These are phyloP conservation scores for Gnatocerus cornutus DNA, from an alignment of 2,888 invertebrate genomes.

Conservation along the genomic window DNA sequence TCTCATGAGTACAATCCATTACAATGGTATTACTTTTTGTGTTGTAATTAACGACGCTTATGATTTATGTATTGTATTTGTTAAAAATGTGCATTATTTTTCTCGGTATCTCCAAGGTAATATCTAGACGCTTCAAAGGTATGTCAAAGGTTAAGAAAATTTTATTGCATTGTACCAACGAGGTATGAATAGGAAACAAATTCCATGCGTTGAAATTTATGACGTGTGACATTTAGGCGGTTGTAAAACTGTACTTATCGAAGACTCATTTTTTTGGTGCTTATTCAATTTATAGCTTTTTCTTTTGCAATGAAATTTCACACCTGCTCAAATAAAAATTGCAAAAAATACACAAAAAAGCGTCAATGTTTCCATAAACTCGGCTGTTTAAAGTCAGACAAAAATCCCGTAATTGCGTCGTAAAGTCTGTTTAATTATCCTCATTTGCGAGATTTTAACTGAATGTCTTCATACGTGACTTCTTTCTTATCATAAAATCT, in stretches of 20 bases:
- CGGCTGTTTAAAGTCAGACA: no score
- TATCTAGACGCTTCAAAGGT: not conserved
- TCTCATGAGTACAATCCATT: no score
- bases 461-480: not conserved
- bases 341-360: not conserved
- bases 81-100: no score
- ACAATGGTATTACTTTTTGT: no score
- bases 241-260: not conserved
- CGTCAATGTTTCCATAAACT: no score
- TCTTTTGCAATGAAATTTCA: not conserved
- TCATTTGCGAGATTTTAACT: not conserved
- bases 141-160: constrained; percentile 9
- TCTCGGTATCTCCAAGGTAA: not conserved
- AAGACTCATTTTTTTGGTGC: not conserved
- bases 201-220: constrained; percentile 21
- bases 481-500: not conserved
- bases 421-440: no score
- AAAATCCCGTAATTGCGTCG: no score
- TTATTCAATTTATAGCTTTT: not conserved
- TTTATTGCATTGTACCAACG: constrained; percentile 7
- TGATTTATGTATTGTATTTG: no score
- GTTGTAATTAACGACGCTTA: no score
- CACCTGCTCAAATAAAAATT: not conserved
- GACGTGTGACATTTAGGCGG: constrained; percentile 18
- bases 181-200: constrained; percentile 22